These are phyloP conservation scores for Pristionchus exspectatus DNA, from an alignment of 2,888 invertebrate species.

Conservation along the genomic window DNA sequence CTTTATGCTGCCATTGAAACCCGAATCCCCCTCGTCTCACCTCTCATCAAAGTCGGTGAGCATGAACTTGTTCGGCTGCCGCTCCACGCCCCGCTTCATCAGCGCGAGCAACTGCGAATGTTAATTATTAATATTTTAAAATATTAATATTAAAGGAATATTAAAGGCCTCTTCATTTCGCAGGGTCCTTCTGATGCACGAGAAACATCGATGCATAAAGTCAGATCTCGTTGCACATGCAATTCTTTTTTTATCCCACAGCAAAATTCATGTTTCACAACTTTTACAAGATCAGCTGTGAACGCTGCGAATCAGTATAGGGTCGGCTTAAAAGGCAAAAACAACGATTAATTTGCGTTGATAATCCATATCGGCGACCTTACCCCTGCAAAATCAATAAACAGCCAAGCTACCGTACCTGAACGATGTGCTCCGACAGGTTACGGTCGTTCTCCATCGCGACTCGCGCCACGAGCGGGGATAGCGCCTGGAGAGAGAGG, in stretches of 20 bases:
- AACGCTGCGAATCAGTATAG: no score
- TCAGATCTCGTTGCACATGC: no score
- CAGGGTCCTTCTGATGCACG: background rate
- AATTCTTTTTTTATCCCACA: no score
- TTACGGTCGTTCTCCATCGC: constrained; percentile 47
- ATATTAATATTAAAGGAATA: background rate
- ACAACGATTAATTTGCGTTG: no score
- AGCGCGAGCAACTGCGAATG: constrained; percentile 24
- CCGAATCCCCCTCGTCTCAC: background rate
- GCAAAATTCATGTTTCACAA: no score
- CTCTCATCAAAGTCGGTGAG: constrained; percentile 39
- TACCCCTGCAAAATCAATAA: background rate
- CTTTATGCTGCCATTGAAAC: no score
- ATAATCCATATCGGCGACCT: no score
- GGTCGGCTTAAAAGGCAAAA: no score
- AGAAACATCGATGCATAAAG: no score
- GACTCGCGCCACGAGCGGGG: constrained; percentile 51
- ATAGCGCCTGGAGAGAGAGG: background rate
- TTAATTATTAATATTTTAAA: background rate
- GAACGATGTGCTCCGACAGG: background rate
- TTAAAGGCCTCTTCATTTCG: background rate
- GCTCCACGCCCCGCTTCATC: constrained; percentile 39
- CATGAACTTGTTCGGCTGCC: constrained; percentile 53
- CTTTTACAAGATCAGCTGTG: no score
- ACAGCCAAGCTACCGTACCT: background rate